A percentile compares a stretch with the other conserved stretches of the same genome.
These are phyloP conservation scores for Hoplostethus mediterraneus DNA, from an alignment of 2,797 vertebrate genomes.

Conservation along the genomic window DNA sequence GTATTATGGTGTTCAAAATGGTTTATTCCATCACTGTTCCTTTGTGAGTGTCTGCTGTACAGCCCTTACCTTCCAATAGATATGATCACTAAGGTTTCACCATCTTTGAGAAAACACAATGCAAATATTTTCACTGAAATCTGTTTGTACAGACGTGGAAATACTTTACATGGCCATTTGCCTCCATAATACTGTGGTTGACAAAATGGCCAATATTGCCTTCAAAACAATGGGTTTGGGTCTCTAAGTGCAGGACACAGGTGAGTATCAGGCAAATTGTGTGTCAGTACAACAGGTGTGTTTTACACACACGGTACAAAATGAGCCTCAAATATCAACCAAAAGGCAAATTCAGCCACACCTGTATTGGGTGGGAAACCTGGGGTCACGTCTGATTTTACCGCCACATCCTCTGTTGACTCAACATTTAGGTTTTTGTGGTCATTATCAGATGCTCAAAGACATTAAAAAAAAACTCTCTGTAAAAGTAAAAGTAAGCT, in stretches of 20 bases:
- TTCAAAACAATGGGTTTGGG: slow-evolving; percentile 68
- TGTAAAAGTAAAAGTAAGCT: too few relatives aligned
- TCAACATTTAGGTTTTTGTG: background rate
- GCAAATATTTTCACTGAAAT: slow-evolving; percentile 46
- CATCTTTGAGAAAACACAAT: slow-evolving; percentile 15
- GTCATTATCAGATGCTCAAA: too few relatives aligned
- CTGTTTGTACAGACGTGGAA: slow-evolving; percentile 29
- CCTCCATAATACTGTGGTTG: slow-evolving; percentile 50
- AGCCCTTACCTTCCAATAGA: too few relatives aligned
- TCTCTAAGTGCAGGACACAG: slow-evolving; percentile 28
- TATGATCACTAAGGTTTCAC: too few relatives aligned
- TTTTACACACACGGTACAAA: slow-evolving; percentile 44
- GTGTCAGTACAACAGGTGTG: slow-evolving; percentile 48
- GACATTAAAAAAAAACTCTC: too few relatives aligned
- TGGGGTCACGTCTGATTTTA: background rate
- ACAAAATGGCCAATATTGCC: slow-evolving; percentile 58
- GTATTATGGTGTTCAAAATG: too few relatives aligned
- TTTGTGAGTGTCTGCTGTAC: too few relatives aligned
- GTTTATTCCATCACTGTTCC: too few relatives aligned
- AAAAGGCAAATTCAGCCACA: slow-evolving; percentile 65
- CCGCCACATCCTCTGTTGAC: background rate
- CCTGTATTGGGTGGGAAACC: background rate
- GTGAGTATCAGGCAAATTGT: slow-evolving; percentile 71
- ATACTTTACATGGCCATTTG: slow-evolving; percentile 70
- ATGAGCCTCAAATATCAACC: slow-evolving; percentile 69